Conservation (phyloP, 2,113 vertebrate genomes). For the Dolichotis patagonum region DNA sequence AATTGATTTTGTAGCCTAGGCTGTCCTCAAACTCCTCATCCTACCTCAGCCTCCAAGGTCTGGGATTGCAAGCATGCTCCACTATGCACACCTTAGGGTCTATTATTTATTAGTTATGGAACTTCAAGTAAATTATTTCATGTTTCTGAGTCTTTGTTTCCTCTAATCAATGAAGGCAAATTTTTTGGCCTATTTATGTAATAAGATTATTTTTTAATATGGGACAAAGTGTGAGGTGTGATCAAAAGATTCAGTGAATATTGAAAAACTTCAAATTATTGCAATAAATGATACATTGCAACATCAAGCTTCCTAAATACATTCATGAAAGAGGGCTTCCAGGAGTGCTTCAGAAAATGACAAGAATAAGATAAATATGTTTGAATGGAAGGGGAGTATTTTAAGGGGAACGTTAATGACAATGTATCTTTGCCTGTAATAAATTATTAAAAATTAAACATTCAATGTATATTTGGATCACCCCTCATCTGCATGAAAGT, state of each 20-base stretch:
- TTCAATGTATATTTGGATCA: background rate
- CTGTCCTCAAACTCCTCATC: background rate
- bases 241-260: background rate
- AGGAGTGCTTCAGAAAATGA: background rate
- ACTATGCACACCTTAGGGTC: background rate
- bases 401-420: background rate
- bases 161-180: slow-evolving; percentile 11
- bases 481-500: background rate
- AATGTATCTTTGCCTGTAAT: background rate
- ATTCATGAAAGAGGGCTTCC: background rate
- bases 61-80: background rate
- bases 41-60: background rate
- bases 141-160: background rate
- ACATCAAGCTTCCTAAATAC: background rate
- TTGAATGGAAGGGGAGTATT: background rate
- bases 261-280: background rate
- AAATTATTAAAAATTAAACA: background rate
- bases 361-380: background rate
- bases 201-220: background rate
- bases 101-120: background rate
- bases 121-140: slow-evolving; percentile 13
- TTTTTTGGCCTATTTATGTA: background rate
- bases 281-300: background rate
- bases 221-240: background rate
- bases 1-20: background rate